Percentiles rank a stretch among this genome's conserved stretches.
phyloP scores from a whole-genome alignment of 1,140 invertebrate genomes.

The Musca domestica region DNA sequence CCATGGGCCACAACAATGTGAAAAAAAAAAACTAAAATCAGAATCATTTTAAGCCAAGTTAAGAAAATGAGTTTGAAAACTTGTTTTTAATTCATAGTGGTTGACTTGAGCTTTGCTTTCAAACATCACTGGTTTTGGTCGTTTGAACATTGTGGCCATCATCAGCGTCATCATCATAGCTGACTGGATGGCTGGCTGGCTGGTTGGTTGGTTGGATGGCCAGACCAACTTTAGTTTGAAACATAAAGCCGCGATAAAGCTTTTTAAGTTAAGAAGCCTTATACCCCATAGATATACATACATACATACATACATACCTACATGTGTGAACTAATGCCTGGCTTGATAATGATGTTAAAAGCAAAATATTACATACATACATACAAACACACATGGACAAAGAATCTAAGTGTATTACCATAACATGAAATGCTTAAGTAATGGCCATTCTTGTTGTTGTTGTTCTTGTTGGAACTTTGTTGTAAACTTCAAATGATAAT shows the following conservation, averaged over 20 bases:
- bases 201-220: too few species aligned
- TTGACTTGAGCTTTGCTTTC: too few species aligned
- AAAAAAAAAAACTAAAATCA: too few species aligned
- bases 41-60: conserved; percentile 14
- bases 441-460: not conserved
- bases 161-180: too few species aligned
- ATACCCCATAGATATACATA: too few species aligned
- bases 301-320: not conserved
- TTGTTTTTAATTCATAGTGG: conserved; percentile 18
- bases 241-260: conserved; percentile 12
- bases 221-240: conserved; percentile 3
- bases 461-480: not conserved
- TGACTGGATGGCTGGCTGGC: too few species aligned
- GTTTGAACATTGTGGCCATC: too few species aligned
- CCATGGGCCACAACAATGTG: too few species aligned
- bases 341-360: conserved; percentile 19
- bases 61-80: conserved; percentile 20
- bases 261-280: conserved; percentile 6
- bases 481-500: too few species aligned
- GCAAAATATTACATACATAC: not conserved
- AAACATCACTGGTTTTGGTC: too few species aligned
- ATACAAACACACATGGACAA: not conserved
- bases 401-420: conserved; percentile 19
- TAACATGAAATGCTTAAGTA: conserved; percentile 14
- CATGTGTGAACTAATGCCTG: conserved; percentile 8